Conservation (phyloP, 2,797 vertebrate genomes). For the Smutsia gigantea region DNA sequence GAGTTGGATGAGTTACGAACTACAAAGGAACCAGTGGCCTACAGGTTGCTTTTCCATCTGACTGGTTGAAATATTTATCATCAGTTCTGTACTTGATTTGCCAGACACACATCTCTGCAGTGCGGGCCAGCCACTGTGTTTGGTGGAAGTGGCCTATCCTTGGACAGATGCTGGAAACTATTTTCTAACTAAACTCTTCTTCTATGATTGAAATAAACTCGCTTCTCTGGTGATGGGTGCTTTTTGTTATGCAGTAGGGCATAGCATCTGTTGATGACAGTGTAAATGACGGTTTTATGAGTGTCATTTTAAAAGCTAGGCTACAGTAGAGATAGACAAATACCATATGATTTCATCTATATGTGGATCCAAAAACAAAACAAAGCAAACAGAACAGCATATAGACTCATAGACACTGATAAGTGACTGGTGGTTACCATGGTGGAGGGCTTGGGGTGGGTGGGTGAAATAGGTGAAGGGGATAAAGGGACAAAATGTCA, state of each 20-base stretch:
- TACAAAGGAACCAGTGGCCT: constrained; percentile 4
- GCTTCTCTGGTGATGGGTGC: not conserved
- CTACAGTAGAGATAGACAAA: not conserved
- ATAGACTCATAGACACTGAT: too few species aligned
- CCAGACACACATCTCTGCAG: not conserved
- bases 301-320: not conserved
- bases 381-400: too few species aligned
- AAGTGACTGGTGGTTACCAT: too few species aligned
- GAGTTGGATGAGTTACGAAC: constrained; percentile 63
- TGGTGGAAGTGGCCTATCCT: constrained; percentile 38
- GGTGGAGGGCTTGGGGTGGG: too few species aligned
- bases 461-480: too few species aligned
- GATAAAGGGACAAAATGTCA: too few species aligned
- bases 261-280: not conserved
- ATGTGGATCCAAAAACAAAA: too few species aligned
- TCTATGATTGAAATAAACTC: not conserved
- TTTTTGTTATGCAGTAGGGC: not conserved
- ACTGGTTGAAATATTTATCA: constrained; percentile 72
- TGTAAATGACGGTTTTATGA: not conserved
- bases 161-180: constrained; percentile 22
- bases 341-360: too few species aligned
- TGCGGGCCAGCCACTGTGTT: constrained; percentile 60
- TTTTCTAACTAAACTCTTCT: constrained; percentile 71
- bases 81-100: constrained; percentile 7
- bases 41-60: constrained; percentile 61